Evolutionary conservation across 30 jellyfish, hydroid and myxozoan species (phyloP), one percentile per base, ranked within the genome.

Genomic region (Aurelia sp.): DNA sequence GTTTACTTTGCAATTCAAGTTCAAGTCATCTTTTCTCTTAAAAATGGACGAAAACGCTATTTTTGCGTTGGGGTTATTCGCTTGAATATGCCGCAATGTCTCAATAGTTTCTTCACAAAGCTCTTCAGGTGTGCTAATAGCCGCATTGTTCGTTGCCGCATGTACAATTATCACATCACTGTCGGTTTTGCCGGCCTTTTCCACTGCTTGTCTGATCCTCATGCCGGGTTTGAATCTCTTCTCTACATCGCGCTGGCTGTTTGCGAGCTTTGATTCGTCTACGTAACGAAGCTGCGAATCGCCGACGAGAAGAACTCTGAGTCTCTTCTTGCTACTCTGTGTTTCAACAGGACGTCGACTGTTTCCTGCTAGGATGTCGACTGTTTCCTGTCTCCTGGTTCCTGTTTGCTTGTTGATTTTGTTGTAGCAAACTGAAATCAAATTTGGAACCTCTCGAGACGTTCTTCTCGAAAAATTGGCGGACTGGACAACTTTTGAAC

Each of bases 281-380:
- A 67, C 22, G 24, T 31, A 17, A 17, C 44, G 51, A 22, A 20
- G 51, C 63, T 67, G 78, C 6, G 53, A 67, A 31, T 67, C 78
- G 11, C 78, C 78, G 15, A 40, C 78, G 12, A 67, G 13, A 27
- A 67, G 58, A 8, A 67, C 78, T 67, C 20, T 67, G 58, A 67
- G 51, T 67, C 20, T 67, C 58, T 67, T 67, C 78, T 67, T 40
- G 35, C 51, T 12, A 30, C 53, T 67, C 47, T 67, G 21, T 40
- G 53, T n/a, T 67, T 40, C 78, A 12, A 8, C 3, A 18, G 11
- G 69, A 59, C 16, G 69, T 59, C 33, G 69, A 59, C 33, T 21
- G 10, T 8, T 59, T 59, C 69, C 33, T 3, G 69, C 13, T 59
- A 44, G 55, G 55, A 44, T 44, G 55, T 44, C 55, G 55, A 44